Evolutionary conservation across 2,888 invertebrate genomes (phyloP).

Genomic region (Macrosiphum euphorbiae): DNA sequence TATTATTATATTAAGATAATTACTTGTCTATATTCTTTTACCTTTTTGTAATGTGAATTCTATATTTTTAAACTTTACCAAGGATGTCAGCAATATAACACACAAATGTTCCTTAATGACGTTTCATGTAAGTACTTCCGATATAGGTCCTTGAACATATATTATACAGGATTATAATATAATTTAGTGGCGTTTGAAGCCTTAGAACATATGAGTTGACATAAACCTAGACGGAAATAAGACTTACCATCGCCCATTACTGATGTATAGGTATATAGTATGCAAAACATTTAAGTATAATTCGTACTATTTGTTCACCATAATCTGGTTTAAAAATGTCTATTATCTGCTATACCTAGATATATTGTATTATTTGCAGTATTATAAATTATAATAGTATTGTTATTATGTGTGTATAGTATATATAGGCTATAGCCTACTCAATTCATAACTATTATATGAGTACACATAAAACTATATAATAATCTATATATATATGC

Average conservation of each 20-base stretch:
- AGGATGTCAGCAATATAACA: background rate
- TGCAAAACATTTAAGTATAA: background rate
- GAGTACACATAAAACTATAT: background rate
- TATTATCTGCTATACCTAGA: background rate
- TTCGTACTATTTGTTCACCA: background rate
- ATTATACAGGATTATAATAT: background rate
- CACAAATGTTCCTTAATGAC: background rate
- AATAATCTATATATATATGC: background rate
- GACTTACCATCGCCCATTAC: background rate
- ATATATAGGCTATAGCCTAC: background rate
- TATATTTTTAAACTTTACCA: slow-evolving; percentile 13
- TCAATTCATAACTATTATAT: background rate
- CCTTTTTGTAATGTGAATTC: background rate
- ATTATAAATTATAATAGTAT: background rate
- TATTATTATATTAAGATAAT: slow-evolving; percentile 1
- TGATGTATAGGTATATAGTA: background rate
- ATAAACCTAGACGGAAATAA: background rate
- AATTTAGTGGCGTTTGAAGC: slow-evolving; percentile 18
- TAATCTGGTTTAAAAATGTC: background rate
- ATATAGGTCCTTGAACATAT: slow-evolving; percentile 22
- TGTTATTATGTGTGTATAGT: background rate
- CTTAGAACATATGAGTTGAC: slow-evolving; percentile 25
- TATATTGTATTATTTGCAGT: background rate
- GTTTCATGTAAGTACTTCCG: slow-evolving; percentile 13
- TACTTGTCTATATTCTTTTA: background rate